These are phyloP conservation scores for Coptodon bakossiorum DNA, from an alignment of 2,113 vertebrate genomes.

Conservation along the genomic window DNA sequence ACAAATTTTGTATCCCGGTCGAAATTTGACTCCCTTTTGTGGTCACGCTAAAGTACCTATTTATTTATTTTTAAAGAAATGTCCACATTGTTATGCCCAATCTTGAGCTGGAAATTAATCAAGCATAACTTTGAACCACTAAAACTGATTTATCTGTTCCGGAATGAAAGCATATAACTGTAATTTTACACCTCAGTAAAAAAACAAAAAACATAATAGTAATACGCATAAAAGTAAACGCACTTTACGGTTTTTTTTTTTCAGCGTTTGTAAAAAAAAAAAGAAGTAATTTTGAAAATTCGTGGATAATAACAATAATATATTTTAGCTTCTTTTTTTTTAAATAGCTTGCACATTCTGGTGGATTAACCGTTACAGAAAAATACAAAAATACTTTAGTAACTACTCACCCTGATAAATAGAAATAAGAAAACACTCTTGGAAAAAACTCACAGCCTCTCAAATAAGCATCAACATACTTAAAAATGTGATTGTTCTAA, in stretches of 20 bases:
- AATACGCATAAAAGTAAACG: neutral
- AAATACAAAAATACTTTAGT: neutral
- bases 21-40: neutral
- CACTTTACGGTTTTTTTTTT: fast-evolving
- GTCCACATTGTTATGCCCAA: neutral
- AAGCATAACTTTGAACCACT: neutral
- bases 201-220: neutral
- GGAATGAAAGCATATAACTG: neutral
- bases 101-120: neutral
- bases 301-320: neutral
- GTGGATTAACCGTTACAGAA: neutral
- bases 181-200: neutral
- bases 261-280: neutral
- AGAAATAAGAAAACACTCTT: neutral
- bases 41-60: neutral
- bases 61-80: neutral
- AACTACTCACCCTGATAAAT: neutral
- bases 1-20: neutral
- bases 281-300: neutral
- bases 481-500: neutral
- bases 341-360: neutral
- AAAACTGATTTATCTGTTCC: neutral
- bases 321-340: neutral
- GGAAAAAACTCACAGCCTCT: neutral
- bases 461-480: neutral